Evolutionary conservation across 2,113 vertebrate species (phyloP).

Genomic region (Burhinus oedicnemus): DNA sequence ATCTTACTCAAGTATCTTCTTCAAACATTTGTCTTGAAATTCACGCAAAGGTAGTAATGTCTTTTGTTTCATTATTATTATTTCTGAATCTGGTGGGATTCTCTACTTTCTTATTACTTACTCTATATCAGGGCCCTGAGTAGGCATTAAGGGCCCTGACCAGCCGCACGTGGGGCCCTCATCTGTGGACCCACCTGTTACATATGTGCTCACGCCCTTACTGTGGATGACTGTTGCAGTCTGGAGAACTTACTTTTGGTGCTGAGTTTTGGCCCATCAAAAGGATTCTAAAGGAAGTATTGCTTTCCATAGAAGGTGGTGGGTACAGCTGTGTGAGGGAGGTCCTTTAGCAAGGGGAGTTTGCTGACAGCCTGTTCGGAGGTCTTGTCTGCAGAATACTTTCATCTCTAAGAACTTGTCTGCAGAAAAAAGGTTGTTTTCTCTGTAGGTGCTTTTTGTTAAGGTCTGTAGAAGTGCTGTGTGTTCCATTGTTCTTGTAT

Average conservation of each 20-base stretch:
- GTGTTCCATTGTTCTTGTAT: background rate
- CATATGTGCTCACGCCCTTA: background rate
- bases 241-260: background rate
- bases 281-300: background rate
- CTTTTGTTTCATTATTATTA: background rate
- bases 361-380: background rate
- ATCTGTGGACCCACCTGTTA: background rate
- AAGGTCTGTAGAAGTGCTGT: background rate
- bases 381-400: background rate
- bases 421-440: background rate
- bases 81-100: background rate
- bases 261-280: background rate
- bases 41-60: background rate
- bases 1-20: background rate
- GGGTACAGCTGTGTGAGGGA: fast-evolving
- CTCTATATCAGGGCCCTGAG: background rate
- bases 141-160: background rate
- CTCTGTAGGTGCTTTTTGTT: background rate
- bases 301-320: background rate
- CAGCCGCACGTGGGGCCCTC: background rate
- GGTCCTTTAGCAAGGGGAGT: background rate
- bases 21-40: background rate
- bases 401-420: background rate
- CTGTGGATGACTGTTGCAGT: background rate
- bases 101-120: background rate